phyloP scores from a whole-genome alignment of 1,140 invertebrate species.

The Steinernema khuongi region DNA sequence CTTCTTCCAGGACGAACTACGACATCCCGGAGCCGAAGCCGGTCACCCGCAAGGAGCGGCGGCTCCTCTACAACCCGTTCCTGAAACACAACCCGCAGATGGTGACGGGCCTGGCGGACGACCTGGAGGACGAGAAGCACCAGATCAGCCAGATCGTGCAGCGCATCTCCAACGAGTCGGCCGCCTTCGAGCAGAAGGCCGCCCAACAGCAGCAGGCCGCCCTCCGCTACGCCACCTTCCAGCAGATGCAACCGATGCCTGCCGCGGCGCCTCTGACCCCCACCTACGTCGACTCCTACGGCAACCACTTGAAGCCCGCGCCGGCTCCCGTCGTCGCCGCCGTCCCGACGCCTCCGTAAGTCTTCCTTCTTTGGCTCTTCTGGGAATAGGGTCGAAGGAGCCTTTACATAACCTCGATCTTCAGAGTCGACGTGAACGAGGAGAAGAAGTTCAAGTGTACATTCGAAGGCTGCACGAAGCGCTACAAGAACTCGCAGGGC shows the following conservation, averaged over 20 bases:
- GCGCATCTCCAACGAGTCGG: not conserved
- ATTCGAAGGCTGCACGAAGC: not conserved
- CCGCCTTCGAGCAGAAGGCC: not conserved
- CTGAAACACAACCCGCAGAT: not conserved
- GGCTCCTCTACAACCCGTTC: not conserved
- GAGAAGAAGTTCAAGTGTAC: not conserved
- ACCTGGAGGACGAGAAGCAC: not conserved
- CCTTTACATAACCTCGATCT: too few species aligned
- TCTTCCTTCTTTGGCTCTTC: not conserved
- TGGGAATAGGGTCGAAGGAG: not conserved
- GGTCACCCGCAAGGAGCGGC: not conserved
- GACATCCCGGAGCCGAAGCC: not conserved
- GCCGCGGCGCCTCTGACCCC: not conserved
- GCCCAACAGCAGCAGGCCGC: not conserved
- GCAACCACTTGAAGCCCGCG: not conserved
- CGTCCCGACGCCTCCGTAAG: not conserved
- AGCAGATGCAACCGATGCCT: not conserved
- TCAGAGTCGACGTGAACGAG: not conserved
- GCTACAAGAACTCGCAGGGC: conserved; percentile 5
- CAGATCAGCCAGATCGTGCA: conserved; percentile 7
- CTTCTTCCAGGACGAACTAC: not conserved
- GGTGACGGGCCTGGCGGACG: not conserved
- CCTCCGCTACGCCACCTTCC: not conserved
- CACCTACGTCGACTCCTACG: not conserved
- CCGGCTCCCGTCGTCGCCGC: not conserved